Evolutionary conservation across 2,113 vertebrate genomes (phyloP), one percentile per base, ranked within the genome.

Genomic region (Psophia crepitans): DNA sequence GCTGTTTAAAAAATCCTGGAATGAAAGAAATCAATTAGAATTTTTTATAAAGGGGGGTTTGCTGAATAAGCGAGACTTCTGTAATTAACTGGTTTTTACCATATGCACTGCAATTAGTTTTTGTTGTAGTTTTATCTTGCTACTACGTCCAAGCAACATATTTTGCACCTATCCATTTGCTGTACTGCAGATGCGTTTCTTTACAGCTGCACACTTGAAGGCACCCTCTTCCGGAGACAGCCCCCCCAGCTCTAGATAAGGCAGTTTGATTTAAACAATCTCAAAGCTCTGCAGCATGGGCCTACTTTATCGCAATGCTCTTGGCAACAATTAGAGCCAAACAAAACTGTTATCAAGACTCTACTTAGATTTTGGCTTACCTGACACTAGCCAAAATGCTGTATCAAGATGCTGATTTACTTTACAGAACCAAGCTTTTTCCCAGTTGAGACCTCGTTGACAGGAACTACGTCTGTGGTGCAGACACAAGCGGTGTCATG

Each of bases 1-100:
- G 1, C 95, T 99, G 99, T 41, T 93, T 88, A 95, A 99, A 99
- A 97, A 99, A 99, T 18, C 96, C 99, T 99, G 81, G 39, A 91
- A 98, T 94, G 74, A 89, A 80, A 96, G 96, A 84, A 78, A 33
- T 11, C 18, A 19, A 74, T 77, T 68, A 91, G 33, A 96, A 17
- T 24, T 73, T 56, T 60, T 37, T 7, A 12, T 20, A 79, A 39
- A 9, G 14, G 2, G 1, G 1, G 0, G 11, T 32, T 54, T 78
- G 19, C 4, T 85, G 56, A 95, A 53, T 48, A 80, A 80, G 4
- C 15, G 77, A 44, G 56, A 46, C 22, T 60, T 92, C 11, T 46
- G 5, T 56, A 82, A 44, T 37, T 6, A 88, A 63, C 9, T 78
- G 6, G 21, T 76, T 77, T 74, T 53, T 13, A 74, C 26, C 21